Conservation (phyloP, 2,888 invertebrate species). For the Epinotia brunnichana region DNA sequence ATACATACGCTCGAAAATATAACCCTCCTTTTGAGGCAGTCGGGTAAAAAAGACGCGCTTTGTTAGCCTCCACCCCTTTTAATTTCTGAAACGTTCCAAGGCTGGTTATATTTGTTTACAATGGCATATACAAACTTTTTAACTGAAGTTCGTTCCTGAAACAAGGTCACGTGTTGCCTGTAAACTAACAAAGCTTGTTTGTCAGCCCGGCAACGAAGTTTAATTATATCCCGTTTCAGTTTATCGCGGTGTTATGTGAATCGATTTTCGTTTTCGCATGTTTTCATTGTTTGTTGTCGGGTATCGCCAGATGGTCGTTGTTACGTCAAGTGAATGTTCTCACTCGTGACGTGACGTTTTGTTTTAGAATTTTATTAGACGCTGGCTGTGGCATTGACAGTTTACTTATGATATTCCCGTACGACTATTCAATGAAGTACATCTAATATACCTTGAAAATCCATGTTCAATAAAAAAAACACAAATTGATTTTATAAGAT, state of each 20-base stretch:
- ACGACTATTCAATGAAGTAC: not conserved
- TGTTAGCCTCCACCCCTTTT: too few species aligned
- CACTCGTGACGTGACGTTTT: slow-evolving; percentile 5
- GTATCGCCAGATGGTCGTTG: slow-evolving; percentile 18
- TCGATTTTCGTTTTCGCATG: slow-evolving; percentile 26
- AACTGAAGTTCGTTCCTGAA: not conserved
- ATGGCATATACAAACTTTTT: not conserved
- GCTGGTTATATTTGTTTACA: not conserved
- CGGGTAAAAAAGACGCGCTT: too few species aligned
- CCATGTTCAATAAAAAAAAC: too few species aligned
- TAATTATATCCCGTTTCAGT: slow-evolving; percentile 24
- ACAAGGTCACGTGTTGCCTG: not conserved
- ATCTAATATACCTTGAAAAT: too few species aligned
- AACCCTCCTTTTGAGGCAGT: too few species aligned
- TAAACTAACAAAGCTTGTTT: not conserved
- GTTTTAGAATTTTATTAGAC: not conserved
- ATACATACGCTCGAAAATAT: too few species aligned
- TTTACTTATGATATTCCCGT: not conserved
- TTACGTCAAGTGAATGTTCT: slow-evolving; percentile 26
- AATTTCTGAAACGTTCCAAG: too few species aligned
- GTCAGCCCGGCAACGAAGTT: not conserved
- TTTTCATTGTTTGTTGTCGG: slow-evolving; percentile 27
- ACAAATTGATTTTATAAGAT: too few species aligned
- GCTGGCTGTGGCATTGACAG: not conserved
- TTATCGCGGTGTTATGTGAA: slow-evolving; percentile 24